Percentiles rank a stretch among this genome's conserved stretches.
Evolutionary conservation across 2,888 invertebrate species (phyloP).

Genomic region (Folsomia candida): DNA sequence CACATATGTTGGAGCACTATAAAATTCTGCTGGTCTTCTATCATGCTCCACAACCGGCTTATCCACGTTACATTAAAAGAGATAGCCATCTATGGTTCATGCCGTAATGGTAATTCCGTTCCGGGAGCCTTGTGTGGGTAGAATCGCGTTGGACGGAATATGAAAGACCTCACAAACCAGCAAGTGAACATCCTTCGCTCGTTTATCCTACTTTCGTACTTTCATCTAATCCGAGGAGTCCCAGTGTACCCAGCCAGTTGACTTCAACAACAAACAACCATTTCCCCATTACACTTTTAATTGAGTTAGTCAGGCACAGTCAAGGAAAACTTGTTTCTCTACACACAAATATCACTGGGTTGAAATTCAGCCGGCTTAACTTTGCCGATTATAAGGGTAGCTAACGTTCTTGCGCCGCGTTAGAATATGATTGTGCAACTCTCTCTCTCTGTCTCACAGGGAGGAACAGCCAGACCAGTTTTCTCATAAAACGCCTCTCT

Average conservation of each 20-base stretch:
- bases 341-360: slow-evolving; percentile 17
- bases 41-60: background rate
- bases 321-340: slow-evolving; percentile 39
- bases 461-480: background rate
- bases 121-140: too few species aligned
- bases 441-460: background rate
- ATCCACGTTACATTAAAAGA: background rate
- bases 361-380: slow-evolving; percentile 41
- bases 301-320: slow-evolving; percentile 50
- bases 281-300: slow-evolving; percentile 49
- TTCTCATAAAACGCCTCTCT: background rate
- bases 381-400: slow-evolving; percentile 46
- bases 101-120: background rate
- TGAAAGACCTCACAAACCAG: background rate
- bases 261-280: slow-evolving; percentile 46
- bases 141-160: too few species aligned
- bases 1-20: background rate
- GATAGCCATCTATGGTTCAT: background rate
- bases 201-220: slow-evolving; percentile 13
- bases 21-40: background rate
- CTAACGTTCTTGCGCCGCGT: background rate
- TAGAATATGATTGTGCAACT: too few species aligned
- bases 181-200: background rate
- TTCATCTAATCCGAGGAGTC: slow-evolving; percentile 16
- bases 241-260: background rate